phyloP scores from a whole-genome alignment of 2,113 vertebrate genomes.

The Progne subis region DNA sequence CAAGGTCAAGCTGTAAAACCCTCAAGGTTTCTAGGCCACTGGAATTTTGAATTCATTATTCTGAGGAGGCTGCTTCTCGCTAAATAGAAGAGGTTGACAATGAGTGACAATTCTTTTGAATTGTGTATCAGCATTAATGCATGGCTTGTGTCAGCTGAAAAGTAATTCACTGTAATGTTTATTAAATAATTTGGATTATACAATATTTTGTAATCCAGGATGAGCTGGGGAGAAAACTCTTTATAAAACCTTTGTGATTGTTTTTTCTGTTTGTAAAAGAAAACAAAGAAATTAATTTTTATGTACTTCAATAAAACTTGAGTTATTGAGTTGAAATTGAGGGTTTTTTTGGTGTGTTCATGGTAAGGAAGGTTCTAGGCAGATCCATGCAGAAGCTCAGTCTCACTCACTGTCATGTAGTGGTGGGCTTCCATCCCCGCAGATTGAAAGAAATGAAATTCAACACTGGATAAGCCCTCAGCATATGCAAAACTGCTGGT shows the following conservation, averaged over 20 bases:
- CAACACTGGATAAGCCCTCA: background rate
- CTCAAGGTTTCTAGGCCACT: background rate
- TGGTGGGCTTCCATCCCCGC: background rate
- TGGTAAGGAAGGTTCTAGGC: background rate
- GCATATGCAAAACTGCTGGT: background rate
- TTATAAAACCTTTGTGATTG: background rate
- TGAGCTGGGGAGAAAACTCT: background rate
- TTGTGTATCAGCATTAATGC: background rate
- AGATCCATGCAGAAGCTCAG: background rate
- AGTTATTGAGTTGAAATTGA: background rate
- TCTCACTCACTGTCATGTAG: background rate
- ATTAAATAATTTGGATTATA: background rate
- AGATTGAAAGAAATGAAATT: background rate
- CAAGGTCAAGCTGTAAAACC: background rate
- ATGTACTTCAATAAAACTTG: background rate
- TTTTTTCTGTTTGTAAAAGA: background rate
- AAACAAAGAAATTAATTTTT: background rate
- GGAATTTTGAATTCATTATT: background rate
- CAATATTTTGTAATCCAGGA: background rate
- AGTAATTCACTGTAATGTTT: background rate
- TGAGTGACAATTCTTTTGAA: background rate
- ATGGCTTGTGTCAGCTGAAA: background rate
- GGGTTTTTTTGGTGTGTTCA: accelerated
- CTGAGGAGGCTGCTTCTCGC: background rate
- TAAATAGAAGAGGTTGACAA: background rate